Conservation (phyloP, 2,888 invertebrate species). For the Ferrisia virgata region DNA sequence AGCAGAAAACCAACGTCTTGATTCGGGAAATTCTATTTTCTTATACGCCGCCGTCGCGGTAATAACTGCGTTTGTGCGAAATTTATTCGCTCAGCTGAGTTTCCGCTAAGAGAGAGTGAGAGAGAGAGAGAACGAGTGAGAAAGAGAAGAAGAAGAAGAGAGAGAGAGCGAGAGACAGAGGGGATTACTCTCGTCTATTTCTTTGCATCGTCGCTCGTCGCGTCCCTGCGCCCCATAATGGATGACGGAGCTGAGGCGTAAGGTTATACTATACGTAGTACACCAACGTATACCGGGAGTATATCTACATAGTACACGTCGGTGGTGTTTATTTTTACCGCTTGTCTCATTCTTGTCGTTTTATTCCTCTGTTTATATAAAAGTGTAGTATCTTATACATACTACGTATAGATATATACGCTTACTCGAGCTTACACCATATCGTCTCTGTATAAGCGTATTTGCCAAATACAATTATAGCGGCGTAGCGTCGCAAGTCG, state of each 20-base stretch:
- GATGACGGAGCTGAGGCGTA: background rate
- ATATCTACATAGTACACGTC: background rate
- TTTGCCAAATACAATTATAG: background rate
- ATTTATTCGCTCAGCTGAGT: conserved; percentile 19
- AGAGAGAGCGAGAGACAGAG: too few relatives aligned
- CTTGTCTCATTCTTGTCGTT: background rate
- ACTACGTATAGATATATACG: too few relatives aligned
- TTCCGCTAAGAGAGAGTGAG: background rate
- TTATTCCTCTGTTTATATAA: background rate
- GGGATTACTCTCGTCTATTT: background rate
- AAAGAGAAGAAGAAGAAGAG: too few relatives aligned
- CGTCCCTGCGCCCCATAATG: background rate
- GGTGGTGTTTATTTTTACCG: background rate
- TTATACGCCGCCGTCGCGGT: background rate
- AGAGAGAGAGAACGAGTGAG: too few relatives aligned
- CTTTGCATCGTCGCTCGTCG: background rate
- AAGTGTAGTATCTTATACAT: background rate
- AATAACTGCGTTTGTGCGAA: background rate
- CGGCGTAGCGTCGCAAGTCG: background rate
- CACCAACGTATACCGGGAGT: too few relatives aligned
- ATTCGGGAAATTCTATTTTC: conserved; percentile 30
- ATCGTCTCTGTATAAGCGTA: background rate
- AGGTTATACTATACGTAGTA: too few relatives aligned
- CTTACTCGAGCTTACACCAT: background rate
- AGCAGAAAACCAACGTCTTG: conserved; percentile 16